Evolutionary conservation across 2,888 invertebrate species (phyloP).

Genomic region (Protophormia terraenovae): DNA sequence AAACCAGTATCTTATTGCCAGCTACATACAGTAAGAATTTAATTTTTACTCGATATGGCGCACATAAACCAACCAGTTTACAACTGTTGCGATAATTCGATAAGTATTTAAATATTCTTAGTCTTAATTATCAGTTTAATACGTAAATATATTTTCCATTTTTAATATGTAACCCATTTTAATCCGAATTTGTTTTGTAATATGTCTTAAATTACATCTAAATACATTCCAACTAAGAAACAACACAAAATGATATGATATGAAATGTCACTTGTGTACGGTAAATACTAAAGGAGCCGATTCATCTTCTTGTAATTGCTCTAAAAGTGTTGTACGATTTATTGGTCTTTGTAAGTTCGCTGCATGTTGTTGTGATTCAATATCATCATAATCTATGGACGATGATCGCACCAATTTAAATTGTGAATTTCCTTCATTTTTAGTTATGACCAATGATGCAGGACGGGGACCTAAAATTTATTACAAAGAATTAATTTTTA

Average conservation of each 20-base stretch:
- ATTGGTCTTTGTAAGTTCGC: conserved; percentile 71
- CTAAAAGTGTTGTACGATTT: conserved; percentile 67
- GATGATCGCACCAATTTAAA: conserved; percentile 80
- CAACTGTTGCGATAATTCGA: too few relatives aligned
- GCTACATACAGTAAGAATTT: too few relatives aligned
- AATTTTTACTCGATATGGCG: too few relatives aligned
- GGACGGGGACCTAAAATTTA: conserved; percentile 78
- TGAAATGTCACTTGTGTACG: conserved; percentile 75
- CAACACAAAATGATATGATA: conserved; percentile 2
- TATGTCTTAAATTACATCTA: conserved; percentile 29
- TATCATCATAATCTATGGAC: conserved; percentile 80
- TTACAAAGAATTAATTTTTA: too few relatives aligned
- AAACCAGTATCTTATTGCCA: too few relatives aligned
- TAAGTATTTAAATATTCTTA: too few relatives aligned
- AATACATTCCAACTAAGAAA: not conserved
- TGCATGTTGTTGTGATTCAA: conserved; percentile 77
- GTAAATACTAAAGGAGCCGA: conserved; percentile 80
- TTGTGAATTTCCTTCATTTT: conserved; percentile 77
- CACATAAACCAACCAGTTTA: too few relatives aligned
- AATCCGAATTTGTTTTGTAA: not conserved
- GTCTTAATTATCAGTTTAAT: too few relatives aligned
- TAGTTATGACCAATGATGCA: conserved; percentile 80
- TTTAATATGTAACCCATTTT: not conserved
- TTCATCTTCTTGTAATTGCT: conserved; percentile 79
- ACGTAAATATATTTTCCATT: too few relatives aligned